Conservation (phyloP, 2,888 invertebrate species). For the Panzeria rudis region DNA sequence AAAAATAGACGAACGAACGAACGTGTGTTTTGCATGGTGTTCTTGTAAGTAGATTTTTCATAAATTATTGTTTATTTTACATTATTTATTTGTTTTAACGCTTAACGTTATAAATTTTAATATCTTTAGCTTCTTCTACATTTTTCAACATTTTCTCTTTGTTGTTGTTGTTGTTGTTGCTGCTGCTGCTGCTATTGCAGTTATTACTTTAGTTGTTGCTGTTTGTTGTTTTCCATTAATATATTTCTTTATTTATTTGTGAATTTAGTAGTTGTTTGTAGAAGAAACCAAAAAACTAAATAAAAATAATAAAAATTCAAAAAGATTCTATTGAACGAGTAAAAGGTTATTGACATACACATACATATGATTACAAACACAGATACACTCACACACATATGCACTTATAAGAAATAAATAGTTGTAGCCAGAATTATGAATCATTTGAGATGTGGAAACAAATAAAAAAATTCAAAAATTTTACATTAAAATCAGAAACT, state of each 20-base stretch:
- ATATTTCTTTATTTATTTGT: conserved; percentile 53
- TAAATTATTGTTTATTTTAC: conserved; percentile 69
- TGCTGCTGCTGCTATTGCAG: conserved; percentile 1
- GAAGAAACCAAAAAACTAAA: conserved; percentile 17
- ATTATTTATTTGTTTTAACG: conserved; percentile 70
- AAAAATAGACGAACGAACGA: neutral
- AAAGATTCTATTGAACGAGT: conserved; percentile 20
- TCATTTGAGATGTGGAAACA: conserved; percentile 19
- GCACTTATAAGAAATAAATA: conserved; percentile 12
- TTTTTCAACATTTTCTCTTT: neutral
- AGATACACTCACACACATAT: neutral
- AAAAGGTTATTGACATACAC: conserved; percentile 55
- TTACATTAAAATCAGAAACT: conserved; percentile 8
- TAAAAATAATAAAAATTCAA: conserved; percentile 5
- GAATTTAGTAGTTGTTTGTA: conserved; percentile 48
- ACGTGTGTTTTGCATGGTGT: conserved; percentile 6
- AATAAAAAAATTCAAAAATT: conserved; percentile 6
- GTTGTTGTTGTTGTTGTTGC: neutral
- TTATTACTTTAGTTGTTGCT: neutral
- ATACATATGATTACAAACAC: neutral
- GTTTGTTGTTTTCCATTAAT: neutral
- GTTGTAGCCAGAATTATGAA: conserved; percentile 24
- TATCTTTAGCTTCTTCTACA: conserved; percentile 22
- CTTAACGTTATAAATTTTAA: conserved; percentile 64
- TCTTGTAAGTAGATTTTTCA: conserved; percentile 40